Evolutionary conservation across 2,888 invertebrate genomes (phyloP).

Genomic region (Neria commutata): DNA sequence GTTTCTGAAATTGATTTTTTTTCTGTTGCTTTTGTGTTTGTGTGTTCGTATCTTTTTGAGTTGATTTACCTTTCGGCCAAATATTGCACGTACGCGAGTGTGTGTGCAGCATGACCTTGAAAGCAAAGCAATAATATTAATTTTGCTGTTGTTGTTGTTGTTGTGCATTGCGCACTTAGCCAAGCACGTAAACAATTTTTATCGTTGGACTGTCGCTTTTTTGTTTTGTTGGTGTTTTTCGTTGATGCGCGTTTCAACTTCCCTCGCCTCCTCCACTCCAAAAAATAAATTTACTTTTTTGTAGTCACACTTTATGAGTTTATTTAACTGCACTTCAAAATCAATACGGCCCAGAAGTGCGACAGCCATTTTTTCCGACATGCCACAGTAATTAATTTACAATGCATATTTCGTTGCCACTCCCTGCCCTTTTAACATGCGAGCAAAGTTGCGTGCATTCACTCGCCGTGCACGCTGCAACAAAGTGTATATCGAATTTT

Average conservation of each 20-base stretch:
- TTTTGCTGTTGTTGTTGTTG: not conserved
- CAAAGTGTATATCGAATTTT: too few species aligned
- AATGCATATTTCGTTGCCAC: too few species aligned
- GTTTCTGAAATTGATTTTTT: not conserved
- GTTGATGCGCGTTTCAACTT: not conserved
- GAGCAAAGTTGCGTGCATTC: too few species aligned
- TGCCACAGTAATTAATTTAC: too few species aligned
- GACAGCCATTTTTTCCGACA: too few species aligned
- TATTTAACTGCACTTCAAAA: not conserved
- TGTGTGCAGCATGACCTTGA: not conserved
- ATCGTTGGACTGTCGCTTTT: not conserved
- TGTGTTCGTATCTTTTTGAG: too few species aligned
- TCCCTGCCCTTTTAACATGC: too few species aligned
- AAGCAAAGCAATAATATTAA: not conserved
- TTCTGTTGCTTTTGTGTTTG: too few species aligned
- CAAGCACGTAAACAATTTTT: conserved; percentile 5
- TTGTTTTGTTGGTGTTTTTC: not conserved
- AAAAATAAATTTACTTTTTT: not conserved
- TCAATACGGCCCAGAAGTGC: too few species aligned
- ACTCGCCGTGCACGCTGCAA: too few species aligned
- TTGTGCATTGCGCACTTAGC: not conserved
- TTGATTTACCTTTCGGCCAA: not conserved
- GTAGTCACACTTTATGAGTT: not conserved
- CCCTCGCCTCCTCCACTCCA: not conserved
- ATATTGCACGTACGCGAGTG: not conserved